Conservation (phyloP, 2,113 vertebrate species). For the Sinocyclocheilus grahami region DNA sequence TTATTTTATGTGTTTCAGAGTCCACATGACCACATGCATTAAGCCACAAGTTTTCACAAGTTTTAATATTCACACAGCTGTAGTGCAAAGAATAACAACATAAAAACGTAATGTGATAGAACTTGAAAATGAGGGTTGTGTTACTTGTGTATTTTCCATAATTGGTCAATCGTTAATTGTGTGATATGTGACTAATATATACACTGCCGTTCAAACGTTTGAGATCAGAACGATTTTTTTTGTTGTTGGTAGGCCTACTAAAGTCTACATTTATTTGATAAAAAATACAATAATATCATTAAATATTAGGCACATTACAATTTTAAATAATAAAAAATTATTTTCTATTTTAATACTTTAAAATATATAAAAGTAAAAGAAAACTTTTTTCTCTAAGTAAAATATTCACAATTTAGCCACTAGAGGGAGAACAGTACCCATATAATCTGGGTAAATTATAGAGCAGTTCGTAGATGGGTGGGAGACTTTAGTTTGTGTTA, state of each 20-base stretch:
- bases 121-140: background rate
- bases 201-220: no score
- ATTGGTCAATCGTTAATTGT: background rate
- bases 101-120: no score
- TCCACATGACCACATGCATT: background rate
- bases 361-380: background rate
- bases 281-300: no score
- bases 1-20: background rate
- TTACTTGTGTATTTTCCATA: background rate
- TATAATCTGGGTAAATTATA: background rate
- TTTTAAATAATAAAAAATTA: no score
- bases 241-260: no score
- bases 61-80: background rate
- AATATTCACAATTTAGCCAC: background rate
- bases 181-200: no score
- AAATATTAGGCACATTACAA: no score
- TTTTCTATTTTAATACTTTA: no score
- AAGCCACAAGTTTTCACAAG: background rate
- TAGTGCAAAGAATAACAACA: background rate
- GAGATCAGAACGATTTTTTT: no score
- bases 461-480: background rate
- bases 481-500: background rate
- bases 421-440: constrained; percentile 39
- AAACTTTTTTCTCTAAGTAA: background rate
- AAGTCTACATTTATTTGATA: no score